Evolutionary conservation across 2,113 vertebrate species (phyloP).

Genomic region (Raja brachyura): DNA sequence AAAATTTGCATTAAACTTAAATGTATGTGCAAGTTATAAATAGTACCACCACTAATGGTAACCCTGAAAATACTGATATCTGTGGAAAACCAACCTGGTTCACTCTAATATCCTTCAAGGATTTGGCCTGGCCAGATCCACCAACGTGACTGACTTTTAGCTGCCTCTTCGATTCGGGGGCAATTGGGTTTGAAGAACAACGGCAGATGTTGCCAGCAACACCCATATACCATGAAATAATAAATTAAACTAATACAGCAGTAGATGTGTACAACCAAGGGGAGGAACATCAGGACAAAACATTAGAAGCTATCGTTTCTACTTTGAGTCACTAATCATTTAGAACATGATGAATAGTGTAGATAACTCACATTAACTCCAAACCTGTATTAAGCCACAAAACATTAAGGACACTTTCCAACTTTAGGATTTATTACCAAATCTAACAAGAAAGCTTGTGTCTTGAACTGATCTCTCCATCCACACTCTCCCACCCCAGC

Average conservation of each 20-base stretch:
- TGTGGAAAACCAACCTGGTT: too few relatives aligned
- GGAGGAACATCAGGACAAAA: background rate
- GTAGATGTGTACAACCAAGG: background rate
- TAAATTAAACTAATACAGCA: background rate
- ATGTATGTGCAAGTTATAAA: too few relatives aligned
- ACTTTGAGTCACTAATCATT: background rate
- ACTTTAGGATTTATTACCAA: slow-evolving; percentile 2
- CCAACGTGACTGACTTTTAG: too few relatives aligned
- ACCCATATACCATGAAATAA: too few relatives aligned
- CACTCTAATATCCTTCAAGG: too few relatives aligned
- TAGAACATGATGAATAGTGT: background rate
- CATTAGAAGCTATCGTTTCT: background rate
- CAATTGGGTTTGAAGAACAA: too few relatives aligned
- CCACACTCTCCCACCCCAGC: background rate
- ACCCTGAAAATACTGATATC: too few relatives aligned
- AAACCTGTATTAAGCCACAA: background rate
- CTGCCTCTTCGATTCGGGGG: too few relatives aligned
- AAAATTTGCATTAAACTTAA: too few relatives aligned
- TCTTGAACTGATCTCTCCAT: background rate
- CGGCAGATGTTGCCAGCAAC: too few relatives aligned
- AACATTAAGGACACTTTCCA: background rate
- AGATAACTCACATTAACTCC: background rate
- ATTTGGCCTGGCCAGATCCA: too few relatives aligned
- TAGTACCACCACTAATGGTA: too few relatives aligned
- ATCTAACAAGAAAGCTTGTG: slow-evolving; percentile 26